phyloP scores from a whole-genome alignment of 1,140 invertebrate genomes.

The Drusus annulatus region DNA sequence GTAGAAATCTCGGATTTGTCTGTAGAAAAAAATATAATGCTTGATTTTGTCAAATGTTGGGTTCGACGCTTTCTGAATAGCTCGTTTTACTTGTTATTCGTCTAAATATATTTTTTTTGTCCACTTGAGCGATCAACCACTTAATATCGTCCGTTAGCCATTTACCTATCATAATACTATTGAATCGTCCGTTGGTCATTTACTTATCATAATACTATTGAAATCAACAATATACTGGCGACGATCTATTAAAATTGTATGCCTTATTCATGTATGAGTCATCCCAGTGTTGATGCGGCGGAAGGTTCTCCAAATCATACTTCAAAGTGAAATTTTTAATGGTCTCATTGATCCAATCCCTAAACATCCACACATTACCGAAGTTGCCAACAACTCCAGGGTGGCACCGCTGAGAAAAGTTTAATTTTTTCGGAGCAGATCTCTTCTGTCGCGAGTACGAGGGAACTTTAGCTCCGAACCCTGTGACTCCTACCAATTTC shows the following conservation, averaged over 20 bases:
- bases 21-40: no score
- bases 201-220: no score
- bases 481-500: constrained; percentile 15
- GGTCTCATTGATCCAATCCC: constrained; percentile 4
- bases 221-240: not conserved
- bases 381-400: constrained; percentile 15
- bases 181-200: no score
- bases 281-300: not conserved
- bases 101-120: no score
- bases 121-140: no score
- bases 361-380: not conserved
- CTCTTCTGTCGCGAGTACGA: not conserved
- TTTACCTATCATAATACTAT: no score
- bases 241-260: not conserved
- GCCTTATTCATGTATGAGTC: not conserved
- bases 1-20: no score
- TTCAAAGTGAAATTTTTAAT: not conserved
- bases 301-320: constrained; percentile 3
- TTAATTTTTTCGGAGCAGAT: not conserved
- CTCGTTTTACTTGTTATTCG: no score
- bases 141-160: no score
- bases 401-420: not conserved
- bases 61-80: no score
- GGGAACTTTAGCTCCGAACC: constrained; percentile 8
- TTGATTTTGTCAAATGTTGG: no score